Conservation (phyloP, 2,888 invertebrate species). For the Leptarthrus brevirostris region DNA sequence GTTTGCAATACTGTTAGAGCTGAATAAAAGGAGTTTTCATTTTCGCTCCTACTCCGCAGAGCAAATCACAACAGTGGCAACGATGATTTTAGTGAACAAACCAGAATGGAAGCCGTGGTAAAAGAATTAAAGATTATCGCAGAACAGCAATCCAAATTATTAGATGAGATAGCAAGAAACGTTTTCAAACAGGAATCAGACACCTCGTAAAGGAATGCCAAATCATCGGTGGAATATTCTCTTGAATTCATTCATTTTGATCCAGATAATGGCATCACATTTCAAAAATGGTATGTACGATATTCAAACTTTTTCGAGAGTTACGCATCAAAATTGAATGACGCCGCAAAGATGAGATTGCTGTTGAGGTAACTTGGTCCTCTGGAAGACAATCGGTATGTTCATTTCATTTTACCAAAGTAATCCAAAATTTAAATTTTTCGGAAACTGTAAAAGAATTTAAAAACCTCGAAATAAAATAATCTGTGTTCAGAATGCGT, state of each 20-base stretch:
- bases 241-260: too few species aligned
- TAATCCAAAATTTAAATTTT: neutral
- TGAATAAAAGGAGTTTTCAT: too few species aligned
- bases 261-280: neutral
- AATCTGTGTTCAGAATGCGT: slow-evolving; percentile 17
- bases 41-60: too few species aligned
- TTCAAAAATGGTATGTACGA: slow-evolving; percentile 30
- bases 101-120: too few species aligned
- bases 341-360: slow-evolving; percentile 27
- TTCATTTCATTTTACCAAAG: slow-evolving; percentile 59
- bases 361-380: slow-evolving; percentile 39
- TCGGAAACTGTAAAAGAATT: neutral
- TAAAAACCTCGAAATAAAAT: slow-evolving; percentile 13
- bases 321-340: slow-evolving; percentile 29
- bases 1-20: too few species aligned
- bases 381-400: slow-evolving; percentile 53
- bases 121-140: too few species aligned
- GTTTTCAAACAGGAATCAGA: too few species aligned
- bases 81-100: too few species aligned
- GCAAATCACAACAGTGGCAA: neutral
- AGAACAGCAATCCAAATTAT: too few species aligned
- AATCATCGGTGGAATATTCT: too few species aligned
- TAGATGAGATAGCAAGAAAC: too few species aligned
- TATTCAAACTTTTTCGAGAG: slow-evolving; percentile 24
- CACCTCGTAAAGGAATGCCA: too few species aligned